These are phyloP conservation scores for Linnaemya tessellans DNA, from an alignment of 2,888 invertebrate genomes.

Conservation along the genomic window DNA sequence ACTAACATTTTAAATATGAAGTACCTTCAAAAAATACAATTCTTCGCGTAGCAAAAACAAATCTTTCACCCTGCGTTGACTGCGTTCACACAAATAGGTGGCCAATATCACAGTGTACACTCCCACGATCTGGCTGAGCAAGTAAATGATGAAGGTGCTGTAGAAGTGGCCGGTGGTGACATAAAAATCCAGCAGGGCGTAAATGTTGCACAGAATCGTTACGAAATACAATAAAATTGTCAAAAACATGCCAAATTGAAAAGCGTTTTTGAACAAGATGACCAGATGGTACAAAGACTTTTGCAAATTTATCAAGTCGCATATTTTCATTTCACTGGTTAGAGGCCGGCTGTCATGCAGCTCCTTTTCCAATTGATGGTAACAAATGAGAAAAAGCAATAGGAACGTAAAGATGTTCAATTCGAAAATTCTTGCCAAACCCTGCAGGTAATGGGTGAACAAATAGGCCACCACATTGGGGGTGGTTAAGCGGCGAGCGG, in stretches of 20 bases:
- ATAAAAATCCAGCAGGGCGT: constrained; percentile 79
- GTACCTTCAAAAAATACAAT: constrained; percentile 67
- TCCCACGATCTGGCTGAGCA: constrained; percentile 74
- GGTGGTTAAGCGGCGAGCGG: constrained; percentile 73
- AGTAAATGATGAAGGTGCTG: constrained; percentile 77
- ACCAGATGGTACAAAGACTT: constrained; percentile 71
- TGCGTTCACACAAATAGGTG: constrained; percentile 75
- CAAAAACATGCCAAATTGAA: constrained; percentile 78
- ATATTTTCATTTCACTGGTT: constrained; percentile 30
- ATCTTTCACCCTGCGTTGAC: constrained; percentile 72
- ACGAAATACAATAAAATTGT: constrained; percentile 77
- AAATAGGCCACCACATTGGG: constrained; percentile 75
- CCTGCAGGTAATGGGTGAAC: constrained; percentile 77
- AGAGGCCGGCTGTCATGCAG: constrained; percentile 33
- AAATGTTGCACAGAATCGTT: constrained; percentile 79
- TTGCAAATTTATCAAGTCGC: constrained; percentile 72
- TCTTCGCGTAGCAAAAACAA: constrained; percentile 74
- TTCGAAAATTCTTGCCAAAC: constrained; percentile 76
- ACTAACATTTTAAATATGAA: constrained; percentile 67
- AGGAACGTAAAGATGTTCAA: constrained; percentile 76
- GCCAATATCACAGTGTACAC: constrained; percentile 75
- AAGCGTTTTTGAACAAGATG: constrained; percentile 68
- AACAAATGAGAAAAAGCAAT: constrained; percentile 75
- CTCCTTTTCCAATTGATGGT: constrained; percentile 74
- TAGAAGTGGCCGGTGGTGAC: constrained; percentile 76